A percentile compares a stretch with the other conserved stretches of the same genome.
Conservation (phyloP, 2,797 vertebrate species). For the Lepus townsendii region DNA sequence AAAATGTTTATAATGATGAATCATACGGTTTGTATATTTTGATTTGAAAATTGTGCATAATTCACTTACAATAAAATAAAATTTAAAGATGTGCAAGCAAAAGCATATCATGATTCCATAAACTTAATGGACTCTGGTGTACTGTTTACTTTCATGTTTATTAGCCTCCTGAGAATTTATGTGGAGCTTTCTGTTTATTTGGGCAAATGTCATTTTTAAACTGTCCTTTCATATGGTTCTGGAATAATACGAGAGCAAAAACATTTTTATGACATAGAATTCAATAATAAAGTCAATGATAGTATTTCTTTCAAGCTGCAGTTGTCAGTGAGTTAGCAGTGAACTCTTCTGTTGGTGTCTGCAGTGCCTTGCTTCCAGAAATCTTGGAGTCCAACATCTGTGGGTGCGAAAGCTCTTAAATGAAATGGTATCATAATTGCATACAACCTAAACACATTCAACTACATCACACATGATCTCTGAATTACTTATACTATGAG, state of each 20-base stretch:
- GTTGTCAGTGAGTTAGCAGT: neutral
- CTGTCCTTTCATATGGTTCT: neutral
- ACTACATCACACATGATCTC: no score
- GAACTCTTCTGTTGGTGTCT: neutral
- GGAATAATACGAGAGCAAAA: neutral
- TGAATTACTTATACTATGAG: no score
- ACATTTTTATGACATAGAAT: neutral
- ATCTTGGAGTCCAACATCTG: no score
- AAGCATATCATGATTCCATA: neutral
- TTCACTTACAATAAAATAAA: neutral
- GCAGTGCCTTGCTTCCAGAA: no score
- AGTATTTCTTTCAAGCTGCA: neutral
- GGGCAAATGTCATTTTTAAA: neutral
- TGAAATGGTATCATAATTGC: no score
- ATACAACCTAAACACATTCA: no score
- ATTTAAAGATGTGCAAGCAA: neutral
- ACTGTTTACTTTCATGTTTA: neutral
- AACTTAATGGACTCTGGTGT: neutral
- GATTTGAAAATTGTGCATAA: neutral
- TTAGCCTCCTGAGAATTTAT: neutral
- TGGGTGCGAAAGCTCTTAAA: no score
- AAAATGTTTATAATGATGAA: no score
- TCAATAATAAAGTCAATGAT: neutral
- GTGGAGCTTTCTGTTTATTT: neutral
- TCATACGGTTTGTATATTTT: neutral